A percentile compares a stretch with the other conserved stretches of the same genome.
These are phyloP conservation scores for Plebejus argus DNA, from an alignment of 2,888 invertebrate genomes.

Conservation along the genomic window DNA sequence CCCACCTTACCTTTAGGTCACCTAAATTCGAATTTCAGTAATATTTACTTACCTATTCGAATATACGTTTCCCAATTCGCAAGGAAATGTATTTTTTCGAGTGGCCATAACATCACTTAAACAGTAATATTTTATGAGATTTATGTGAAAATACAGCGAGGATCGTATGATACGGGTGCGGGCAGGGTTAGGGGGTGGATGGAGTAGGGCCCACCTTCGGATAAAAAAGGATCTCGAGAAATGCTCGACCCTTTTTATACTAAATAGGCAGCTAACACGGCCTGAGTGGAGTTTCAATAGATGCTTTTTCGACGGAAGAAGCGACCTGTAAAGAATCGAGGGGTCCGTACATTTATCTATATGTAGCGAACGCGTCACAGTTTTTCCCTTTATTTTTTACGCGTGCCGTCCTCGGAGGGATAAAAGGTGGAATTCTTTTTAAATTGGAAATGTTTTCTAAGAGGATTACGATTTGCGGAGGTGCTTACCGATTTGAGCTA, in stretches of 20 bases:
- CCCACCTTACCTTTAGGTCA: too few relatives aligned
- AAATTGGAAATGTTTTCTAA: constrained; percentile 82
- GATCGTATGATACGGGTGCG: constrained; percentile 34
- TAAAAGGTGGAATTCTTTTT: constrained; percentile 79
- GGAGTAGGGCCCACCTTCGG: constrained; percentile 62
- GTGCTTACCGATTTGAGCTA: constrained; percentile 64
- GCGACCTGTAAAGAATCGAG: constrained; percentile 78
- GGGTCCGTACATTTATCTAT: constrained; percentile 63
- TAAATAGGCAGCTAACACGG: constrained; percentile 81
- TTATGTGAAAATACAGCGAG: constrained; percentile 30
- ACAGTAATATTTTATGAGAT: constrained; percentile 23
- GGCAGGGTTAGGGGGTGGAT: constrained; percentile 38
- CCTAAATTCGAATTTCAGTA: too few relatives aligned
- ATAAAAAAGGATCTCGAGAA: constrained; percentile 77
- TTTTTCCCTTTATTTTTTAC: constrained; percentile 79
- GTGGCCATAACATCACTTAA: constrained; percentile 15
- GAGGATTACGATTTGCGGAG: constrained; percentile 80
- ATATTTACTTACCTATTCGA: not conserved
- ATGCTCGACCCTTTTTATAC: constrained; percentile 80
- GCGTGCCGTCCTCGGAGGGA: constrained; percentile 75
- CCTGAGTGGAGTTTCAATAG: constrained; percentile 81
- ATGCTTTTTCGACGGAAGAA: constrained; percentile 78
- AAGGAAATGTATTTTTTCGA: constrained; percentile 14
- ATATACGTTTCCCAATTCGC: not conserved
- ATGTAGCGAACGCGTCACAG: constrained; percentile 65